Evolutionary conservation across 2,113 vertebrate species (phyloP), one percentile per base, ranked within the genome.

Genomic region (Pterocles gutturalis): DNA sequence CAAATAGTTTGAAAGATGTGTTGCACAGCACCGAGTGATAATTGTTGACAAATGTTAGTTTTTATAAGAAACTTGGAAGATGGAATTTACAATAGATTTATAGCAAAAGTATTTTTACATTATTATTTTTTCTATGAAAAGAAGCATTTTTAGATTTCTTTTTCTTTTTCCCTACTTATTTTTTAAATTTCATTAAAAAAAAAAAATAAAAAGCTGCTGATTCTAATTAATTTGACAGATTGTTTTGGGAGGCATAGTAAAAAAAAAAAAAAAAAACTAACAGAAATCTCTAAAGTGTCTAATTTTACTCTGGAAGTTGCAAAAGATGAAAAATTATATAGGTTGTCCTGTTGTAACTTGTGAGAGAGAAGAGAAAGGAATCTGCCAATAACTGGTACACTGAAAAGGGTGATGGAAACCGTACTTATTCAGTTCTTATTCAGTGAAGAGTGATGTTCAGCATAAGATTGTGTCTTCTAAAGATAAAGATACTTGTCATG

Each of bases 11-110:
- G 41, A 89, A 94, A 66, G 28, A 92, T 88, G 28, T 61, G 49
- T 34, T 89, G 13, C 33, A 65, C 45, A 91, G 13, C 21, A 76
- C 31, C 69, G 82, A 87, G 54, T 64, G 22, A 20, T 90, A 96
- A 96, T 70, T 93, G 43, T 19, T 92, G 87, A 64, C 79, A 95
- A 95, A 96, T 85, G 53, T 41, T 80, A 24, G 11, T 24, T 94
- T 79, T 95, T 57, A 65, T 13, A 54, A 49, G 54, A 90, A 94
- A 61, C 21, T 55, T 73, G 17, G 54, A 94, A 65, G 61, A 80
- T 11, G 9, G 11, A 86, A 83, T 83, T 88, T 79, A 33, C 31
- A 86, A 28, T 8, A 24, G 5, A 36, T 11, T 0, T 43, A 61
- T 14, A 61, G n/a, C 87, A 92, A 54, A 57, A 3, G 4, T 46